Evolutionary conservation across 2,888 invertebrate genomes (phyloP).

Genomic region (Lucinisca nassula): DNA sequence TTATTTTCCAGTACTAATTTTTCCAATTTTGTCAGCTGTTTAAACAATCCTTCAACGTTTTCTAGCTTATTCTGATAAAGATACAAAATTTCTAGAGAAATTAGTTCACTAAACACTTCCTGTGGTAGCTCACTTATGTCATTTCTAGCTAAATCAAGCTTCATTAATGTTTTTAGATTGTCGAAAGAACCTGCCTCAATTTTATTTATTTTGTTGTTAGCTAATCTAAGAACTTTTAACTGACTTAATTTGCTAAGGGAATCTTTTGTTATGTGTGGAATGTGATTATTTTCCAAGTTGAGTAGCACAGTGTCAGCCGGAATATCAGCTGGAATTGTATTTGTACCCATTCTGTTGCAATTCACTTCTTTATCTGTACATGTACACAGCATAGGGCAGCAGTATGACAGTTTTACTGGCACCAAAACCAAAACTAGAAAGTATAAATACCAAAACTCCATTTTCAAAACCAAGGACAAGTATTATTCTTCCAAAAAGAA

Average conservation of each 20-base stretch:
- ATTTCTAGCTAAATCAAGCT: slow-evolving; percentile 56
- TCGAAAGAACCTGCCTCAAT: slow-evolving; percentile 58
- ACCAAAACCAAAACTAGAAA: neutral
- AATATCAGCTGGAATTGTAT: neutral
- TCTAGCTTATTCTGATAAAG: slow-evolving; percentile 92
- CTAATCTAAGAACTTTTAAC: slow-evolving; percentile 52
- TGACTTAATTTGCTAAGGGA: neutral
- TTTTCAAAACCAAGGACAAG: neutral
- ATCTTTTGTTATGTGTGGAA: neutral
- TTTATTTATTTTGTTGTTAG: slow-evolving; percentile 49
- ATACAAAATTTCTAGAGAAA: slow-evolving; percentile 89
- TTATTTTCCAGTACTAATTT: slow-evolving; percentile 73
- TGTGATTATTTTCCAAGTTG: slow-evolving; percentile 53
- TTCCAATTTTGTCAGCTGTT: slow-evolving; percentile 59
- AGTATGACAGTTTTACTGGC: neutral
- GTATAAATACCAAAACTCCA: neutral
- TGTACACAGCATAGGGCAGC: neutral
- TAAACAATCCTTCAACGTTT: slow-evolving; percentile 89
- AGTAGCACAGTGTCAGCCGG: slow-evolving; percentile 2
- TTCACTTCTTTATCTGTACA: neutral
- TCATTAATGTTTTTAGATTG: neutral
- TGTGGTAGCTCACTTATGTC: slow-evolving; percentile 31
- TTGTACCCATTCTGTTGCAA: neutral
- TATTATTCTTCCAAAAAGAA: too few species aligned
- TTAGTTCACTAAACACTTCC: slow-evolving; percentile 51